Conservation (phyloP, 2,888 invertebrate species). For the Eilema sororculum region DNA sequence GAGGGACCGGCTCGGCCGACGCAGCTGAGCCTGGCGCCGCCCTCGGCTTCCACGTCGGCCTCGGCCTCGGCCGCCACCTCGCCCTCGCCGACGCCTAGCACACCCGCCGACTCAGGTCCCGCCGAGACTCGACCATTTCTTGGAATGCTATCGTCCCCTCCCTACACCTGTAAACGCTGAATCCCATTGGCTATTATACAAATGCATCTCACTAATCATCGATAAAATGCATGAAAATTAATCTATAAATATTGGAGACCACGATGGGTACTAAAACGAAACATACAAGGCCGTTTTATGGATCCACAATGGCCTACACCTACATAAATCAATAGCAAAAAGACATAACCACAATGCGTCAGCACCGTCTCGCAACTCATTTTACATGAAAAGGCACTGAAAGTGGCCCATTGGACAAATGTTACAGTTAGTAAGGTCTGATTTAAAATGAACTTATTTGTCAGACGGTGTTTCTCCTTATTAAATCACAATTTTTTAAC, state of each 20-base stretch:
- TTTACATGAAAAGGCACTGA: neutral
- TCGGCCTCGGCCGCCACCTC: conserved; percentile 75
- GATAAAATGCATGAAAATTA: conserved; percentile 5
- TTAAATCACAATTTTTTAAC: neutral
- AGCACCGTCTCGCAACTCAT: neutral
- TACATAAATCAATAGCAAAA: neutral
- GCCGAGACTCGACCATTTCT: conserved; percentile 68
- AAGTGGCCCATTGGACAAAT: neutral
- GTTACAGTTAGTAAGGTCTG: neutral
- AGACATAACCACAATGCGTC: neutral
- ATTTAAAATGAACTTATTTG: neutral
- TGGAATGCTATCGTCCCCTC: conserved; percentile 69
- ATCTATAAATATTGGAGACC: neutral
- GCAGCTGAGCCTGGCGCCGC: conserved; percentile 80
- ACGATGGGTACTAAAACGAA: neutral
- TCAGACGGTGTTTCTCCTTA: neutral
- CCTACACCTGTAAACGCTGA: conserved; percentile 34
- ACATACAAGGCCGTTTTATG: neutral
- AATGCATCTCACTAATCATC: conserved; percentile 1
- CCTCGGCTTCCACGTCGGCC: conserved; percentile 57
- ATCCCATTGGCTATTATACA: conserved; percentile 19
- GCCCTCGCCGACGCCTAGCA: conserved; percentile 87
- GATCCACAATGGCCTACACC: neutral
- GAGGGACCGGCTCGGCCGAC: conserved; percentile 74
- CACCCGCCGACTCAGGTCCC: conserved; percentile 86